phyloP scores from a whole-genome alignment of 2,797 vertebrate species.

The Acipenser ruthenus region DNA sequence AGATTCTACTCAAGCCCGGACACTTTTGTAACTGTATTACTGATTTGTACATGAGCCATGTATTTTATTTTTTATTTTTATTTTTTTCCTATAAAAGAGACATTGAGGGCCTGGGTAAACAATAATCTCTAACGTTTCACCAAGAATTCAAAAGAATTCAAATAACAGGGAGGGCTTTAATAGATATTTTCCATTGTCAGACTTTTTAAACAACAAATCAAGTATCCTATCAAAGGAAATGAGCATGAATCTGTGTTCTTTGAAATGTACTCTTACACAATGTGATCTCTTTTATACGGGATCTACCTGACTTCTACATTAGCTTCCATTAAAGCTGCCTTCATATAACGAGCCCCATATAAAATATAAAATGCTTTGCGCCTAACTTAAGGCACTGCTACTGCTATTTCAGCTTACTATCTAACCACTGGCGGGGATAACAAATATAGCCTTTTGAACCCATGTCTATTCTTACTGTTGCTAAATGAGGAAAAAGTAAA shows the following conservation, averaged over 20 bases:
- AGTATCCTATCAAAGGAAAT: neutral
- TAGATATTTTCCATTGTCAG: too few species aligned
- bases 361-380: constrained; percentile 16
- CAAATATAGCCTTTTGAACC: constrained; percentile 51
- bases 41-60: too few species aligned
- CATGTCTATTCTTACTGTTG: constrained; percentile 56
- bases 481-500: constrained; percentile 45
- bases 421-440: constrained; percentile 30
- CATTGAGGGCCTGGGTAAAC: too few species aligned
- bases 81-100: too few species aligned
- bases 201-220: neutral
- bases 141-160: constrained; percentile 39
- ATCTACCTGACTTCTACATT: constrained; percentile 21
- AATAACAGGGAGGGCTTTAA: constrained; percentile 20
- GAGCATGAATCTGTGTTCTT: too few species aligned
- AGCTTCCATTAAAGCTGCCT: constrained; percentile 27
- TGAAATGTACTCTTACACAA: too few species aligned
- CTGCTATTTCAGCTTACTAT: constrained; percentile 25
- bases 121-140: constrained; percentile 52
- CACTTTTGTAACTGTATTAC: too few species aligned
- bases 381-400: constrained; percentile 12
- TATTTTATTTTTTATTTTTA: too few species aligned
- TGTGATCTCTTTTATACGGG: constrained; percentile 19
- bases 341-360: constrained; percentile 25
- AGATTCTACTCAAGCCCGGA: too few species aligned